Base-by-base conservation (phyloP, 1,140 invertebrate species). In the Cotesia vestalis region DNA sequence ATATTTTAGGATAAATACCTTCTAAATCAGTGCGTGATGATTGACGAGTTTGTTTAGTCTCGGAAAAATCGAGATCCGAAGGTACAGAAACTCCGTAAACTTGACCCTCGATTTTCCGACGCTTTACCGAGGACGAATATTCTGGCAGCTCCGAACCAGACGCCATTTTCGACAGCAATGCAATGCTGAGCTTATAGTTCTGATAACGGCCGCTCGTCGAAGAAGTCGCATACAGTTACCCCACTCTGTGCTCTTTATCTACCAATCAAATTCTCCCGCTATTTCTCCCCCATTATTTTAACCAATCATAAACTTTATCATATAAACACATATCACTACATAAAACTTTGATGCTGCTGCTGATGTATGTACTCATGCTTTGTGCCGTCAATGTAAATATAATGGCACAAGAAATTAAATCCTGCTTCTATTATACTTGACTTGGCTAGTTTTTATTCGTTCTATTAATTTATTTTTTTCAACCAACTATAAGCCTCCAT, bases 161-260 rank as follows among this genome's bases (percentile, higher is more conserved):
- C 87, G 87, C 88, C 88, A 89, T 89, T 84, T 88, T 88, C 81
- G 71, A 83, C 81, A 84, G 80, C 84, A 82, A 87, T 82, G 83
- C 76, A 79, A 77, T 62, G 72, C 75, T 36, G 34, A 62, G 5
- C 9, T 46, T 46, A 68, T 73, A 74, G 57, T 73, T 70, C 62
- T 60, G 59, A 71, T 27, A 53, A 60, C 57, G 14, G 66, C 68
- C 74, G 71, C 61, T 68, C 11, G 55, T 40, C 55, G 52, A 52
- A 80, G 81, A 78, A 76, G 79, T 75, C 80, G 77, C 77, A 55
- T 34, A 27, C 14, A 51, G 14, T 8, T 46, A 20, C 36, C 55
- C 59, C 51, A 62, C 73, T 59, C 63, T 53, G 4, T 35, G 34
- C 27, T 67, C 8, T 55, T 66, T n/a, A 14, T 70, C 59, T 40